Conservation (phyloP, 2,888 invertebrate genomes). For the Epinotia nisella region DNA sequence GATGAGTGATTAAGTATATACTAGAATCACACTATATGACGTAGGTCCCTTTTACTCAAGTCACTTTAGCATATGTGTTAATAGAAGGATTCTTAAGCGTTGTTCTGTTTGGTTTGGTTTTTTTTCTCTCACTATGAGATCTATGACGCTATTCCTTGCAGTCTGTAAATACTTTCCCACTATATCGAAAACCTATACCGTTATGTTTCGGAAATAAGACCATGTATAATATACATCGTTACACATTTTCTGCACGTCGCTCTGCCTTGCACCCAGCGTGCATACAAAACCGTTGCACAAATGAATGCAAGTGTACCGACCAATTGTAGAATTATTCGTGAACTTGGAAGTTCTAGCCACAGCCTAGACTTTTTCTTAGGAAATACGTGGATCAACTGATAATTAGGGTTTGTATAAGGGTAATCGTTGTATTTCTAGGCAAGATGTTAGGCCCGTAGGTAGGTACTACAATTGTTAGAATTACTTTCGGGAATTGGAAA, state of each 20-base stretch:
- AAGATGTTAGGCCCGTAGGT: not conserved
- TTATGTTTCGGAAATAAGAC: constrained; percentile 39
- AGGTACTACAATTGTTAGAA: not conserved
- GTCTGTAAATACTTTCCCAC: not conserved
- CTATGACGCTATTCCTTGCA: not conserved
- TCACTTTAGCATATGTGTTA: too few relatives aligned
- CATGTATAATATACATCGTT: constrained; percentile 46
- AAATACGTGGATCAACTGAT: constrained; percentile 47
- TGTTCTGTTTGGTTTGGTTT: not conserved
- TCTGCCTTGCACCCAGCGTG: constrained; percentile 51
- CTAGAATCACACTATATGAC: too few relatives aligned
- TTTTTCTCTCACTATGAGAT: not conserved
- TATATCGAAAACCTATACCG: constrained; percentile 9
- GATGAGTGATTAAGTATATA: too few relatives aligned
- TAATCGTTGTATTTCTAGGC: constrained; percentile 25
- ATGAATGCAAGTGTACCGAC: constrained; percentile 64
- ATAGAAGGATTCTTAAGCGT: not conserved
- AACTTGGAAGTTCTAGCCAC: constrained; percentile 45
- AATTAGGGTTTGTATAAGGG: constrained; percentile 31
- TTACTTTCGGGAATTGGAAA: constrained; percentile 2
- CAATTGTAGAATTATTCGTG: constrained; percentile 68
- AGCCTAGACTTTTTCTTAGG: constrained; percentile 40
- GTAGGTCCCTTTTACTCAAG: too few relatives aligned
- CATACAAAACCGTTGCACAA: constrained; percentile 62
- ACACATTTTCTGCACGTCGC: constrained; percentile 62